A percentile compares a stretch with the other conserved stretches of the same genome.
These are phyloP conservation scores for Diacarnus erythraeanus DNA, from an alignment of 37 sponge, comb jelly and placozoan genomes.

Conservation along the genomic window DNA sequence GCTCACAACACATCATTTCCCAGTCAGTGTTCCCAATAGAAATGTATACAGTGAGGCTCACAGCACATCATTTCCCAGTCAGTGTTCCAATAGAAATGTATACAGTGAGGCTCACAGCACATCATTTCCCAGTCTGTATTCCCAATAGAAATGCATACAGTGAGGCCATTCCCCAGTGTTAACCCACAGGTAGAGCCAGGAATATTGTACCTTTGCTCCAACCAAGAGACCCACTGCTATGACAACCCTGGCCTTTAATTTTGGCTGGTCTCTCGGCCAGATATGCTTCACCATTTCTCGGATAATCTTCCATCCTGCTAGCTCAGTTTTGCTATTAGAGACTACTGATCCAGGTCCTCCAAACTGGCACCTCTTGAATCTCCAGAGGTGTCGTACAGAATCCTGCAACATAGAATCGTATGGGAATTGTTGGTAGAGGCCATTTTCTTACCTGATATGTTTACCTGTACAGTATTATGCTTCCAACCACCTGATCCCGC, in stretches of 20 bases:
- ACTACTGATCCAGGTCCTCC: conserved; percentile 23
- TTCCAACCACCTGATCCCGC: too few relatives aligned
- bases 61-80: too few relatives aligned
- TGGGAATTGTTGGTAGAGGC: too few relatives aligned
- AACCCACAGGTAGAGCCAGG: neutral
- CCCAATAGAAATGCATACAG: neutral
- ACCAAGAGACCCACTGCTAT: conserved; percentile 70
- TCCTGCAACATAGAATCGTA: too few relatives aligned
- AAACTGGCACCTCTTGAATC: neutral
- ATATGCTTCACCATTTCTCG: conserved; percentile 81
- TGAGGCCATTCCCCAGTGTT: neutral
- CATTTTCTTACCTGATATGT: too few relatives aligned
- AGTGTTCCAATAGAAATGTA: too few relatives aligned
- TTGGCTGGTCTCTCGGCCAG: conserved; percentile 84
- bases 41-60: too few relatives aligned
- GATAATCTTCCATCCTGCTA: conserved; percentile 75
- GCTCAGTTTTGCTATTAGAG: conserved; percentile 30
- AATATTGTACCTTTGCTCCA: conserved; percentile 72
- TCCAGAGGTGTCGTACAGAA: neutral
- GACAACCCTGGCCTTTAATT: conserved; percentile 82
- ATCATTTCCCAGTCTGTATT: too few relatives aligned
- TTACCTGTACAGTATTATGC: neutral
- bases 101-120: too few relatives aligned
- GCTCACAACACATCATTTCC: too few relatives aligned
- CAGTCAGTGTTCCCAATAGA: too few relatives aligned